Evolutionary conservation across 1,140 invertebrate genomes (phyloP), one percentile per base, ranked within the genome.

Genomic region (Chrysomallon squamiferum): DNA sequence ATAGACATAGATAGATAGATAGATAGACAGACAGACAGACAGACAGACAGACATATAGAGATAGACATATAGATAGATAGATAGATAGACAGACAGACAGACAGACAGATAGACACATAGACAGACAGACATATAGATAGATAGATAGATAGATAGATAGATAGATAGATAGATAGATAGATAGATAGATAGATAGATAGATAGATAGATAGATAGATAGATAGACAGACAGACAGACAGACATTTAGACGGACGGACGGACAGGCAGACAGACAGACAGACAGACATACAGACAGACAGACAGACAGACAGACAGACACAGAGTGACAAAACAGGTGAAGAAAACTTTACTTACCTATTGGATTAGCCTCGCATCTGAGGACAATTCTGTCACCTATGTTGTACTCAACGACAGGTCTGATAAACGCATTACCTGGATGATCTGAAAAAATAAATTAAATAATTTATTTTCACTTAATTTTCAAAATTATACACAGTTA

Each of bases 301-400:
- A 32, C 27, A 56, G 4, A 56, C 27, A 3, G 20, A 4, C 27
- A 32, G 0, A 29, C 2, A 32, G 6, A 32, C n/a, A 56, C 15
- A 56, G 54, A 56, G 6, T 22, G 54, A 5, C 27, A 56, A 32
- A 56, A 38, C 35, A 38, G 35, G 35, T 38, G 25, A 54, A 15
- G 25, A 35, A 45, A 15, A 20, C 18, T 33, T 15, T 2, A 50
- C 62, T 38, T 22, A 70, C 68, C 68, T 59, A 30, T 45, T 20
- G 68, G 68, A 11, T 7, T 63, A n/a, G 68, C 68, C 3, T 63
- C 47, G 65, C 75, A 77, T 11, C 29, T 65, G 11, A 75, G 43
- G 2, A 47, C 54, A n/a, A 73, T 20, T 6, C 52, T 65, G 5
- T 72, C 67, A n/a, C 75, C 75, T 22, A 69, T 63, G 5, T 71